A percentile compares a stretch with the other conserved stretches of the same genome.
These are phyloP conservation scores for Anoplolepis gracilipes DNA, from an alignment of 1,140 invertebrate genomes.

Conservation along the genomic window DNA sequence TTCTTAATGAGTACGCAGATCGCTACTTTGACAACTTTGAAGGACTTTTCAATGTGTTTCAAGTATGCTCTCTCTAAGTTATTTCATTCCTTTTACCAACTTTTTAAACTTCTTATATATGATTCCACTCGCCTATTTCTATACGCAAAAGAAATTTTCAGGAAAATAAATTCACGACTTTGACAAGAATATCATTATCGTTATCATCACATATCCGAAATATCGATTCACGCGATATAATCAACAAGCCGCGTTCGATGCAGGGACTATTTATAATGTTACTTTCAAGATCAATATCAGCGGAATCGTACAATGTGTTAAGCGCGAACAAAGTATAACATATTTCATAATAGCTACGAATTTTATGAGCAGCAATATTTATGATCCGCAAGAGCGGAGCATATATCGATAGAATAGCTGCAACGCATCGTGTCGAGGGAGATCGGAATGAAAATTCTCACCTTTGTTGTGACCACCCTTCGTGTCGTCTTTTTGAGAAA, in stretches of 20 bases:
- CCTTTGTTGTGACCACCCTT: conserved; percentile 18
- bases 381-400: neutral
- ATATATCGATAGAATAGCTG: neutral
- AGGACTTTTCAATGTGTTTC: neutral
- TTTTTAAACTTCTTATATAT: neutral
- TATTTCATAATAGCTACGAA: neutral
- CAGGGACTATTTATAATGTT: neutral
- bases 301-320: neutral
- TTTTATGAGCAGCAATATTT: neutral
- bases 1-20: neutral
- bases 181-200: conserved; percentile 7
- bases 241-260: neutral
- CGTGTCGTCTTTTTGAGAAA: neutral
- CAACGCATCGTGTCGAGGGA: neutral
- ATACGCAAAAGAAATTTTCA: neutral
- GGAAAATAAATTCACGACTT: neutral
- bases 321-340: neutral
- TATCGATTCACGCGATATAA: neutral
- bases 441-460: neutral
- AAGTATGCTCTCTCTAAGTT: neutral
- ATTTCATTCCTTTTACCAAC: neutral
- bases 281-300: neutral
- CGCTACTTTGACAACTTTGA: neutral
- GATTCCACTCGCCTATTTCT: neutral
- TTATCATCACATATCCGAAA: neutral